These are phyloP conservation scores for Osmerus eperlanus DNA, from an alignment of 2,113 vertebrate species.

Conservation along the genomic window DNA sequence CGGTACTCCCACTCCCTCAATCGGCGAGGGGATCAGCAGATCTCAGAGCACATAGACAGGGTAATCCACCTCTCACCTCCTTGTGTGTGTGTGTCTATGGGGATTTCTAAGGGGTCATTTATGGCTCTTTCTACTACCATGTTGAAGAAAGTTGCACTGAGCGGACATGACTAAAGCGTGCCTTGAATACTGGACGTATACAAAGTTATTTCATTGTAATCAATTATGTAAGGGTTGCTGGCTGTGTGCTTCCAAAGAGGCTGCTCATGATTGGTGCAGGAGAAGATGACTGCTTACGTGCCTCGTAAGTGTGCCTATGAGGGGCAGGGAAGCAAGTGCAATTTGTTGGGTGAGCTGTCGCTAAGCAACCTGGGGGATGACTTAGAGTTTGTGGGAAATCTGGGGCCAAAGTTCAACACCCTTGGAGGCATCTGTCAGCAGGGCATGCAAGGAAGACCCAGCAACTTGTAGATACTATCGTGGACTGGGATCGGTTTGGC, in stretches of 20 bases:
- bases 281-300: neutral
- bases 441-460: slow-evolving; percentile 25
- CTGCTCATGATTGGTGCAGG: slow-evolving; percentile 3
- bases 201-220: too few relatives aligned
- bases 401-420: slow-evolving; percentile 64
- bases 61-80: slow-evolving; percentile 51
- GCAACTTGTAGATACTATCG: neutral
- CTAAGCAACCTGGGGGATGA: slow-evolving; percentile 31
- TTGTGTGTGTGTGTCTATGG: neutral
- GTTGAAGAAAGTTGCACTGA: too few relatives aligned
- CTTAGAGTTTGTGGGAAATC: slow-evolving; percentile 54
- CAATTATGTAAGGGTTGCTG: neutral
- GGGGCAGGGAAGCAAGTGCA: slow-evolving; percentile 49
- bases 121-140: too few relatives aligned
- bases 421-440: slow-evolving; percentile 53
- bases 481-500: neutral
- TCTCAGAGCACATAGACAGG: slow-evolving; percentile 37
- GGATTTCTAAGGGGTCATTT: too few relatives aligned
- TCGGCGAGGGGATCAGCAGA: neutral
- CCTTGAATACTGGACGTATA: too few relatives aligned
- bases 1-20: neutral
- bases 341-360: slow-evolving; percentile 59
- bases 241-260: slow-evolving; percentile 54
- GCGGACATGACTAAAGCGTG: too few relatives aligned
- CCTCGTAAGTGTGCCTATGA: slow-evolving; percentile 66